Evolutionary conservation across 2,888 invertebrate species (phyloP), one percentile per base, ranked within the genome.

Genomic region (Lepidochitona cinerea): DNA sequence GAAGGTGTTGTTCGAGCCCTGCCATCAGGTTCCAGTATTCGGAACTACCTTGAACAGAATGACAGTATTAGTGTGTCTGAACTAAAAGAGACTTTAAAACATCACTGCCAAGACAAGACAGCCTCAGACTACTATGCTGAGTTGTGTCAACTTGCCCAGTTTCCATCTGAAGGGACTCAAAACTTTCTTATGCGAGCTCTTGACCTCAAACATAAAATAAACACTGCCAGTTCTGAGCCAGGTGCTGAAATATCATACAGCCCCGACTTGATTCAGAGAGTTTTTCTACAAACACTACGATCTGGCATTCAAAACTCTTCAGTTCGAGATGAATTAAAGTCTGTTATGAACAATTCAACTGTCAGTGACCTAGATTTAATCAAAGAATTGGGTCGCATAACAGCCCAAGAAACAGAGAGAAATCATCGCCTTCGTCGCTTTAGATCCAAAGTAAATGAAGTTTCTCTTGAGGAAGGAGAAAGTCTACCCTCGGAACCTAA

Each of bases 171-270:
- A 67, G 33, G 12, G 14, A 49, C 70, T 6, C 49, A 41, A 33
- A 70, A 70, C 4, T 74, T 74, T 32, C 26, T 74, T 14, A 49
- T 70, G 37, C n/a, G 70, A 37, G 70, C 66, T 5, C 23, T 74
- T 18, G 70, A 70, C 29, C 32, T 74, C 18, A 69, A 52, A 33
- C 65, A 70, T 7, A 73, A 70, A 36, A 37, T 73, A 5, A 35
- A 35, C 9, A 66, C 29, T 52, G 70, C 73, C 9, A 53, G 68
- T 26, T n/a, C 35, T 12, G 74, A 74, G 59, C 18, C 36, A 18
- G 52, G 29, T 14, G 36, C 52, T 37, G 72, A 68, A 18, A 53
- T 68, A 37, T 59, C 36, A 36, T 72, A 68, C 36, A 68, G 26
- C 49, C 68, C 52, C 12, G 68, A 68, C 37, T 26, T 72, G 18